These are phyloP conservation scores for Tetranychus piercei DNA, from an alignment of 2,888 invertebrate species.

Conservation along the genomic window DNA sequence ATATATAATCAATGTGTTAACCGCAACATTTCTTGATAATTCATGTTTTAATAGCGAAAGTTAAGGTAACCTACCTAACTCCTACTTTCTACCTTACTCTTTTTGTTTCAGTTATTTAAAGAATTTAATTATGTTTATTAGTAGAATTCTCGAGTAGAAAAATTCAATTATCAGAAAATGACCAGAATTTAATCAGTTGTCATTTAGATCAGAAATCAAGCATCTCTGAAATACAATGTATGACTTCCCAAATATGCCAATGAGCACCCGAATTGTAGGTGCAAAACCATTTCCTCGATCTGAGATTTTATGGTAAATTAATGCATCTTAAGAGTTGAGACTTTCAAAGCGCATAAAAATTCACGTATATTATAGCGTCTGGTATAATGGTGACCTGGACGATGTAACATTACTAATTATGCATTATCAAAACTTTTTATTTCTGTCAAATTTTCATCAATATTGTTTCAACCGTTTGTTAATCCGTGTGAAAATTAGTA, in stretches of 20 bases:
- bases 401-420: neutral
- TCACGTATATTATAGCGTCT: conserved; percentile 44
- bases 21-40: too few species aligned
- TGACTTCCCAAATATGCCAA: conserved; percentile 60
- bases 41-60: too few species aligned
- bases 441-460: neutral
- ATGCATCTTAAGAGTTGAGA: conserved; percentile 56
- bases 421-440: conserved; percentile 38
- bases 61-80: too few species aligned
- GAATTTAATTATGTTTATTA: too few species aligned
- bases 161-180: too few species aligned
- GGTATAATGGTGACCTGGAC: conserved; percentile 46
- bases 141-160: too few species aligned
- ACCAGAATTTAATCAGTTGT: too few species aligned
- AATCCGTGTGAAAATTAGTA: conserved; percentile 59
- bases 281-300: conserved; percentile 45
- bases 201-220: too few species aligned
- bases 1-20: too few species aligned
- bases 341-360: conserved; percentile 52
- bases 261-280: conserved; percentile 56
- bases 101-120: too few species aligned
- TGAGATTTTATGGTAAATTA: conserved; percentile 51
- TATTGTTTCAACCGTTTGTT: conserved; percentile 43
- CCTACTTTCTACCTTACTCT: too few species aligned
- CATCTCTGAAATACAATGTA: conserved; percentile 46